These are phyloP conservation scores for Etia nguti DNA, from an alignment of 2,113 vertebrate genomes.

Conservation along the genomic window DNA sequence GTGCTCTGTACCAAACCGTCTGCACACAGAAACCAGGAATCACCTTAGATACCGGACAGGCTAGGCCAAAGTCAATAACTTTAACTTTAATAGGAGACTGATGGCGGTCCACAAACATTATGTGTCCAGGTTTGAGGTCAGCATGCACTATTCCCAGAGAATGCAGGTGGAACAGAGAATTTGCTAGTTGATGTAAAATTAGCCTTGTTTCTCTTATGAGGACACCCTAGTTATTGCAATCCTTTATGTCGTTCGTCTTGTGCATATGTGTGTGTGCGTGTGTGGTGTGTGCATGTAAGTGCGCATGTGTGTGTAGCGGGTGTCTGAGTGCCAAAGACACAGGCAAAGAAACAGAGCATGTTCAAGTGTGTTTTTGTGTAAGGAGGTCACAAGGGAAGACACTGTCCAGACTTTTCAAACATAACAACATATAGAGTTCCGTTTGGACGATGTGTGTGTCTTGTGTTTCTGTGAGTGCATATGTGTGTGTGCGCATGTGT, in stretches of 20 bases:
- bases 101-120: not conserved
- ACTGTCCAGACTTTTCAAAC: slow-evolving; percentile 61
- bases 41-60: not conserved
- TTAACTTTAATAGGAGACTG: not conserved
- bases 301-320: not conserved
- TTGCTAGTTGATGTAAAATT: not conserved
- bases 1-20: not conserved
- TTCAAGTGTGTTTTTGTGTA: slow-evolving; percentile 44
- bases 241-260: not conserved
- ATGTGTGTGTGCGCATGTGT: not conserved
- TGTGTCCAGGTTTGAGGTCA: not conserved
- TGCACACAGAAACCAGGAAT: not conserved
- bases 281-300: not conserved
- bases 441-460: not conserved
- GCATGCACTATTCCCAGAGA: not conserved
- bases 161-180: not conserved
- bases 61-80: not conserved
- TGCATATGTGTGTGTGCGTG: not conserved
- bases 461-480: not conserved
- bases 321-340: slow-evolving; percentile 4
- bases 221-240: not conserved
- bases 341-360: slow-evolving; percentile 2
- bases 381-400: slow-evolving; percentile 53
- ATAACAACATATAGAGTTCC: slow-evolving; percentile 46
- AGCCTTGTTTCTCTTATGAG: not conserved